Conservation (phyloP, 23 tunicate genomes). For the Halocynthia aurantium region DNA sequence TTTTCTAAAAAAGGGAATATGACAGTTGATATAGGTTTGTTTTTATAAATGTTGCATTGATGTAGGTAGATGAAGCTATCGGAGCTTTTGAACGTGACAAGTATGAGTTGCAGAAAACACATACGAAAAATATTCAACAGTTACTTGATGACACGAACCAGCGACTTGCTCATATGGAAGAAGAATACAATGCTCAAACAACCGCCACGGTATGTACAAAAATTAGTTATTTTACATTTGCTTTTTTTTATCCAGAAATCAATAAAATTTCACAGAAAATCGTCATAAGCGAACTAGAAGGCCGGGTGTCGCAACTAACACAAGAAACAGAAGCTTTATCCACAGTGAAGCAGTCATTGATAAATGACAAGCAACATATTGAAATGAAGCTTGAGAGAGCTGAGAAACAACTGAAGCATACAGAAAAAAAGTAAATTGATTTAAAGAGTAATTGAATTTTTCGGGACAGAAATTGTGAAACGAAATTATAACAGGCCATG, state of each 20-base stretch:
- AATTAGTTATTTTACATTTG: background rate
- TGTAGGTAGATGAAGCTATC: constrained; percentile 15
- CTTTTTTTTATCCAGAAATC: too few species aligned
- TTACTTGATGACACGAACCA: constrained; percentile 86
- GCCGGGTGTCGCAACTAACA: constrained; percentile 60
- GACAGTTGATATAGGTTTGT: background rate
- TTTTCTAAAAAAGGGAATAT: background rate
- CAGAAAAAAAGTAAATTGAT: constrained; percentile 8
- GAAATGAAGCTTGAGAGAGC: constrained; percentile 23
- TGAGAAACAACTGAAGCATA: background rate
- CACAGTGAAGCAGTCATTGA: constrained; percentile 42
- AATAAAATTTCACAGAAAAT: constrained; percentile 48
- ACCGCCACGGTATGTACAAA: constrained; percentile 53
- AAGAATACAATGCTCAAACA: constrained; percentile 80
- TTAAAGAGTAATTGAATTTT: background rate
- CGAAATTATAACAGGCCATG: background rate
- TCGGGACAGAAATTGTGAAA: background rate
- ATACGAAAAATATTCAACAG: constrained; percentile 85
- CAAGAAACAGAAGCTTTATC: constrained; percentile 66
- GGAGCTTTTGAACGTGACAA: constrained; percentile 68
- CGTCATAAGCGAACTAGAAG: constrained; percentile 60
- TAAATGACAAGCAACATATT: constrained; percentile 46
- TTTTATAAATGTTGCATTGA: background rate
- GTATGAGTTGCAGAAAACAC: constrained; percentile 86
- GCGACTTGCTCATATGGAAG: constrained; percentile 64